A percentile compares a stretch with the other conserved stretches of the same genome.
phyloP scores from a whole-genome alignment of 2,797 vertebrate genomes.

The Nannoperca obscura region DNA sequence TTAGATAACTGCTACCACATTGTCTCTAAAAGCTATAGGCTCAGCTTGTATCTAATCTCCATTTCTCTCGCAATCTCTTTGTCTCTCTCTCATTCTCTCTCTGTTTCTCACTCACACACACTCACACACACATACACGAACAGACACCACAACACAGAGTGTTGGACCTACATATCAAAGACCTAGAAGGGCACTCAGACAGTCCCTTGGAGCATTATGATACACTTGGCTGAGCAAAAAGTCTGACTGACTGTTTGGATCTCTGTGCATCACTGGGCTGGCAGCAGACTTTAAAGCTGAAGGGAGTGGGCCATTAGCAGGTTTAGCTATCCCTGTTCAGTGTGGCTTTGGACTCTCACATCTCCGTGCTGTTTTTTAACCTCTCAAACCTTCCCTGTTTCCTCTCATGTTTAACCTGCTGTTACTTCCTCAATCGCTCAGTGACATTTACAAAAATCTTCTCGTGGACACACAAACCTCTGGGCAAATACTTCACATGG shows the following conservation, averaged over 20 bases:
- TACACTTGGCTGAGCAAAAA: conserved; percentile 63
- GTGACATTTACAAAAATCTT: not conserved
- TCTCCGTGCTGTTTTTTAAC: not conserved
- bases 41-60: conserved; percentile 47
- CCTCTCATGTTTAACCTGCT: conserved; percentile 15
- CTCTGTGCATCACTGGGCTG: conserved; percentile 24
- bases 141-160: conserved; percentile 27
- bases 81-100: conserved; percentile 4
- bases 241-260: conserved; percentile 43
- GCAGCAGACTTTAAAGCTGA: conserved; percentile 35
- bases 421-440: not conserved
- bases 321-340: conserved; percentile 7
- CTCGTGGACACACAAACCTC: conserved; percentile 4
- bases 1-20: conserved; percentile 33
- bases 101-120: not conserved
- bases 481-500: conserved; percentile 42
- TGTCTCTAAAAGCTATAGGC: conserved; percentile 49
- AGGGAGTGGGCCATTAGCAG: not conserved
- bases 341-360: conserved; percentile 3
- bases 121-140: conserved; percentile 14
- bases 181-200: conserved; percentile 59
- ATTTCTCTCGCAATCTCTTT: conserved; percentile 25
- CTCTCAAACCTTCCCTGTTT: not conserved
- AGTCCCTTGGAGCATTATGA: conserved; percentile 56
- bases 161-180: conserved; percentile 59